Evolutionary conservation across 2,113 vertebrate genomes (phyloP).

Genomic region (Bufo gargarizans): DNA sequence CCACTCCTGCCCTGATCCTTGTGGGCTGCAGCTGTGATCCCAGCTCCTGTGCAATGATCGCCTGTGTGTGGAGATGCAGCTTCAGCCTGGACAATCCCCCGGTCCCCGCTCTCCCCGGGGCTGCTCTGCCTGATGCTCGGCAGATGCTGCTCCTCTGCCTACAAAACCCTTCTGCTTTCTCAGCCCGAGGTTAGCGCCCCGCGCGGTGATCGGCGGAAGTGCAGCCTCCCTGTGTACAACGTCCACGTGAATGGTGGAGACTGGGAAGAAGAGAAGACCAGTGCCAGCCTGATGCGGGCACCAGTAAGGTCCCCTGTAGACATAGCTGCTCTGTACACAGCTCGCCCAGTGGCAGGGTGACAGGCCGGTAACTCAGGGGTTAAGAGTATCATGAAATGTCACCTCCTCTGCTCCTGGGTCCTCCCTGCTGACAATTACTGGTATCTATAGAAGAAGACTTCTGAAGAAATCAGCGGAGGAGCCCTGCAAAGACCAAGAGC

Average conservation of each 20-base stretch:
- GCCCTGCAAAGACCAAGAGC: neutral
- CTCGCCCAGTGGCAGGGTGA: neutral
- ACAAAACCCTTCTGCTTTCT: neutral
- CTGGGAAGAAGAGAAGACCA: neutral
- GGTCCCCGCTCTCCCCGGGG: neutral
- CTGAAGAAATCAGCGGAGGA: neutral
- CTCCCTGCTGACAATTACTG: neutral
- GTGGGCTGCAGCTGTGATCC: neutral
- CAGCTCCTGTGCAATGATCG: neutral
- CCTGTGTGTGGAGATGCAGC: neutral
- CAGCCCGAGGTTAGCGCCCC: neutral
- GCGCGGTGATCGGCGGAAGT: neutral
- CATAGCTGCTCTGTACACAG: neutral
- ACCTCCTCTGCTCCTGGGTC: neutral
- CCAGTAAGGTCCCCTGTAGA: no score
- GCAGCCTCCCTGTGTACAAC: slow-evolving; percentile 2
- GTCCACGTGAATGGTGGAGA: neutral
- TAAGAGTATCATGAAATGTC: neutral
- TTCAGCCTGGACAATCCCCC: neutral
- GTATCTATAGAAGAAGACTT: slow-evolving; percentile 21
- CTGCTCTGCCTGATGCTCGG: neutral
- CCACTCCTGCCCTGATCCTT: neutral
- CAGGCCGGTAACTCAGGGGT: neutral
- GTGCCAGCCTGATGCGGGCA: neutral
- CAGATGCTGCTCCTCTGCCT: slow-evolving; percentile 13